Conservation (phyloP, 2,113 vertebrate genomes). For the Psettodes erumei region DNA sequence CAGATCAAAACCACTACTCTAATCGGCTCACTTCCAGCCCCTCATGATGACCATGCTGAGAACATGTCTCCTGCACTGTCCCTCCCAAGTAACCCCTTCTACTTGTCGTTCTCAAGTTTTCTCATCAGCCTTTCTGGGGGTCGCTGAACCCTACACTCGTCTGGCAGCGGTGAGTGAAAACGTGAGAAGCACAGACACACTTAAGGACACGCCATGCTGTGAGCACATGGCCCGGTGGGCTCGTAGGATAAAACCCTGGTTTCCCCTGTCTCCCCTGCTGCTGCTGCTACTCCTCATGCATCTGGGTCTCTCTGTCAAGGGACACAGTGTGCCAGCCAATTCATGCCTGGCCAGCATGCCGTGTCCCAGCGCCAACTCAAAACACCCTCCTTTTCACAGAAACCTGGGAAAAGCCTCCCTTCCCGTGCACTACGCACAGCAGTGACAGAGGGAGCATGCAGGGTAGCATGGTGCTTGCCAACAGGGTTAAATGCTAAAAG, state of each 20-base stretch:
- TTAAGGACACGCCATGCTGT: conserved; percentile 35
- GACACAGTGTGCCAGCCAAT: conserved; percentile 47
- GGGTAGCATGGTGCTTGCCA: conserved; percentile 17
- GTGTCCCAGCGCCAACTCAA: conserved; percentile 22
- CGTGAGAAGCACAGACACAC: conserved; percentile 10
- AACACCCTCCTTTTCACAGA: conserved; percentile 37
- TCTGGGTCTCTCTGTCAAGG: conserved; percentile 47
- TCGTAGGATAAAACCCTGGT: conserved; percentile 23
- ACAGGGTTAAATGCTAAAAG: conserved; percentile 43
- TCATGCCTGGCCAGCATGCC: conserved; percentile 43
- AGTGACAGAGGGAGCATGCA: conserved; percentile 3
- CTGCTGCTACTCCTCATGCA: conserved; percentile 20
- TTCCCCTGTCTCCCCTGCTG: conserved; percentile 19
- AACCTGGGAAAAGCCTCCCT: conserved; percentile 38
- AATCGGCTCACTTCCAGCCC: conserved; percentile 55
- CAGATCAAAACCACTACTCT: conserved; percentile 37
- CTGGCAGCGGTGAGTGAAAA: conserved; percentile 10
- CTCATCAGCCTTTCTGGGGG: not conserved
- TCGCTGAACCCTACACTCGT: conserved; percentile 17
- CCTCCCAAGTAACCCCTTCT: not conserved
- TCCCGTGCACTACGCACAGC: conserved; percentile 8
- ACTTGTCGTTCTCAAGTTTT: not conserved
- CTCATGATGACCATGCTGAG: conserved; percentile 37
- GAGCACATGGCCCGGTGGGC: conserved; percentile 42
- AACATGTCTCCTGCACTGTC: conserved; percentile 16